These are phyloP conservation scores for Camptogramma bilineatum DNA, from an alignment of 2,888 invertebrate species.

Conservation along the genomic window DNA sequence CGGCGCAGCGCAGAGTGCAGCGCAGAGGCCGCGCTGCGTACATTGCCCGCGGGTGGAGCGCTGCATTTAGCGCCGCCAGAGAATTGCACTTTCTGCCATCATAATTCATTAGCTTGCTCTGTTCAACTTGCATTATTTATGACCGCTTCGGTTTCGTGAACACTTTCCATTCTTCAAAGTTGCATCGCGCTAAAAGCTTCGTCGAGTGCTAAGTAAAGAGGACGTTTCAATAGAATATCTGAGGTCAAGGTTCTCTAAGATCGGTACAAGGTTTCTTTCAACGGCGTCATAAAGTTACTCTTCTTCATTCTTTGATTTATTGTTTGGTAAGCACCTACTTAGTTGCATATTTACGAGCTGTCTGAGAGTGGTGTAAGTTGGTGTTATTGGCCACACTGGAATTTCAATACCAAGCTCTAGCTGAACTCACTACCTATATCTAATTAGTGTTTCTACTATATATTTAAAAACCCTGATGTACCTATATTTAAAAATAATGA, in stretches of 20 bases:
- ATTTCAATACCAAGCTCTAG: conserved; percentile 18
- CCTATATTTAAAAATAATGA: conserved; percentile 42
- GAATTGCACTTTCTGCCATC: conserved; percentile 61
- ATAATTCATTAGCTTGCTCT: conserved; percentile 80
- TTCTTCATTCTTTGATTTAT: conserved; percentile 59
- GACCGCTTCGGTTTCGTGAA: conserved; percentile 72
- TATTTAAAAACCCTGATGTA: conserved; percentile 15
- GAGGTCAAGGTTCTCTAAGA: conserved; percentile 67
- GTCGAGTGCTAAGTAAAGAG: conserved; percentile 60
- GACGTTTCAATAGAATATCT: conserved; percentile 71
- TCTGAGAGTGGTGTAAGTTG: conserved; percentile 25
- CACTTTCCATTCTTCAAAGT: conserved; percentile 68
- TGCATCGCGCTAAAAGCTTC: conserved; percentile 48
- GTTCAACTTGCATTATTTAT: conserved; percentile 77
- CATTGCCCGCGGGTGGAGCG: conserved; percentile 55
- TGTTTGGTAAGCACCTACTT: conserved; percentile 47
- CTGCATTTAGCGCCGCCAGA: conserved; percentile 56
- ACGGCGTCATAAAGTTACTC: conserved; percentile 52
- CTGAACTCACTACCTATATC: conserved; percentile 5
- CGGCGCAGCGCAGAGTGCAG: conserved; percentile 34
- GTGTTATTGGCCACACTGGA: conserved; percentile 26
- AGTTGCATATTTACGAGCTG: conserved; percentile 37
- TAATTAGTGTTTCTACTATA: conserved; percentile 5
- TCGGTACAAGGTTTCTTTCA: conserved; percentile 65
- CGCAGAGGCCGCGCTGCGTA: conserved; percentile 44